Base-by-base conservation (phyloP, 2,797 vertebrate species). In the Petrocephalus sullivani region DNA sequence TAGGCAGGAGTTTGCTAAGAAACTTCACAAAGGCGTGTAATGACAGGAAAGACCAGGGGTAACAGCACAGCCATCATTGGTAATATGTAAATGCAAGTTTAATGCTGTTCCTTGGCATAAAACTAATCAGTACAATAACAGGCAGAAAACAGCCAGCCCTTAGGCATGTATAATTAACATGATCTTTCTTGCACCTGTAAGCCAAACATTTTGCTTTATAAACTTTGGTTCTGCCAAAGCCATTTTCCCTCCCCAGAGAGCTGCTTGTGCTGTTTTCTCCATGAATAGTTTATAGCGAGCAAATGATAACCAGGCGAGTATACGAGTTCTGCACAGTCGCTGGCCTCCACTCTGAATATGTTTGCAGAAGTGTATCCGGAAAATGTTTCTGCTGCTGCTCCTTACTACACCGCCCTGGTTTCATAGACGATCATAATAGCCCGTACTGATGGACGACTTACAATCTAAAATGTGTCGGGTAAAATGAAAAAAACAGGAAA, bases 111-210 rank as follows among this genome's bases (percentile, higher is more conserved):
- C 87, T 84, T 7, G 86, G 82, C 92, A 92, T 81, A 89, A 88
- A 91, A 91, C 93, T 92, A 90, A 94, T 94, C 90, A 93, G 87
- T 89, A 60, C 90, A 58, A 82, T 92, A 89, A 89, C 89, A 87
- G 90, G 88, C 75, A 88, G 88, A 86, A 86, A 89, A 89, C 67
- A 83, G 41, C 60, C 88, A 92, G 90, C 89, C 19, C 87, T 71
- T 91, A 94, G 92, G 85, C 87, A 83, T 78, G 71, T 64, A 53
- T 94, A 93, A 93, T 94, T 92, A 93, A 88, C 90, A 89, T 57
- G 0, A 90, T 94, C 93, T 92, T 91, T 93, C 90, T 93, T 92
- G 92, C 90, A 93, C 91, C 91, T 94, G 91, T 88, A 90, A 2
- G 71, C 88, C 89, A 89, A 61, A 89, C 56, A 41, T 71, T 71